A percentile compares a stretch with the other conserved stretches of the same genome.
These are phyloP conservation scores for Bombus waltoni DNA, from an alignment of 1,140 invertebrate species.

Conservation along the genomic window DNA sequence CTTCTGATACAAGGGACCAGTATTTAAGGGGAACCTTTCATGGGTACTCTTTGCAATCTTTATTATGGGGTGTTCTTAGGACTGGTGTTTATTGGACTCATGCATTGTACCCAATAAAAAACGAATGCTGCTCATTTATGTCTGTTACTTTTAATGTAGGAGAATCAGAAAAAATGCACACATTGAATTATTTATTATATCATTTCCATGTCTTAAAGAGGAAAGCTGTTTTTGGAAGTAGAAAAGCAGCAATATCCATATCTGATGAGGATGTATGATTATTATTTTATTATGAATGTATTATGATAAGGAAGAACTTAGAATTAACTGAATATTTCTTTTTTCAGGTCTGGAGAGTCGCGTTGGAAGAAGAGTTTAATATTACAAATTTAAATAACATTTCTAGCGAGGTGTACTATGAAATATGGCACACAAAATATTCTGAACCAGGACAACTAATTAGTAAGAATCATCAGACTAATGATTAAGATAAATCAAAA, in stretches of 20 bases:
- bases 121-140: conserved; percentile 79
- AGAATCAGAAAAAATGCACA: conserved; percentile 82
- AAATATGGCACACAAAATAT: conserved; percentile 79
- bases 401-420: conserved; percentile 77
- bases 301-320: background rate
- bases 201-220: conserved; percentile 76
- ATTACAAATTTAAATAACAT: conserved; percentile 76
- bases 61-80: conserved; percentile 80
- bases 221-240: conserved; percentile 74
- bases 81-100: conserved; percentile 81
- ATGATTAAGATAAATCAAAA: background rate
- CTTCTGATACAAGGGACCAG: conserved; percentile 82
- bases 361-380: conserved; percentile 79
- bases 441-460: conserved; percentile 77
- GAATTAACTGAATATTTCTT: conserved; percentile 2
- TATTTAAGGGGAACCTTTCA: conserved; percentile 80
- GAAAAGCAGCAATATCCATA: conserved; percentile 71
- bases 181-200: conserved; percentile 81
- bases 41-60: conserved; percentile 81
- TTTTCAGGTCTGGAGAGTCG: conserved; percentile 79
- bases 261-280: conserved; percentile 75
- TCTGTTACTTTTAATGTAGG: conserved; percentile 80
- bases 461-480: conserved; percentile 62
- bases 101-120: conserved; percentile 77
- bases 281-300: conserved; percentile 27